Percentiles rank a stretch among this genome's conserved stretches.
Evolutionary conservation across 2,113 vertebrate species (phyloP).

Genomic region (Collichthys lucidus): DNA sequence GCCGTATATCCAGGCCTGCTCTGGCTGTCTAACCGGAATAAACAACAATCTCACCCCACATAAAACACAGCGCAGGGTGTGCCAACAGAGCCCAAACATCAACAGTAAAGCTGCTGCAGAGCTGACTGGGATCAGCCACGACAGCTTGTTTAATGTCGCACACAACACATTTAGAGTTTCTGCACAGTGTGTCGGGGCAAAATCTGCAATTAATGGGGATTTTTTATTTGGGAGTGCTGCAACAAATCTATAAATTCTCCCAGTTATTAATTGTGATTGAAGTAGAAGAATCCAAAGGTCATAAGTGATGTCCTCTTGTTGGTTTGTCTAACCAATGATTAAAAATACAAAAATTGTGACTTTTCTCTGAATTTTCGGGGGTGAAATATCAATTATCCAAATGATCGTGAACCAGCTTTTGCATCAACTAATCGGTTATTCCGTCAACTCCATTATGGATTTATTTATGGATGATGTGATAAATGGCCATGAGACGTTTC

Average conservation of each 20-base stretch:
- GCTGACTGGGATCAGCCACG: slow-evolving; percentile 3
- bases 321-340: neutral
- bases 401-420: neutral
- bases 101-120: slow-evolving; percentile 30
- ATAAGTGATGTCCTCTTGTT: neutral
- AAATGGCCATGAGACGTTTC: neutral
- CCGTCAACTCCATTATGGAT: neutral
- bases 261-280: no score
- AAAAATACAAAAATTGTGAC: neutral
- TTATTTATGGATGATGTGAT: neutral
- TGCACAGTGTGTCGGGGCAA: neutral
- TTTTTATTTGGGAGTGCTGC: neutral
- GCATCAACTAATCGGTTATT: neutral
- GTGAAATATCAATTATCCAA: neutral
- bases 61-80: slow-evolving; percentile 44
- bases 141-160: slow-evolving; percentile 20
- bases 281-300: no score
- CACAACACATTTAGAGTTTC: slow-evolving; percentile 2
- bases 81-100: slow-evolving; percentile 19
- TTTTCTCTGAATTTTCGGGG: neutral
- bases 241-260: neutral
- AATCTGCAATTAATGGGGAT: neutral
- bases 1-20: slow-evolving; percentile 27
- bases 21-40: slow-evolving; percentile 26
- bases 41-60: slow-evolving; percentile 54